Percentiles rank a stretch among this genome's conserved stretches.
These are phyloP conservation scores for Mesorhabditis sp. DNA, from an alignment of 2,888 invertebrate species.

Conservation along the genomic window DNA sequence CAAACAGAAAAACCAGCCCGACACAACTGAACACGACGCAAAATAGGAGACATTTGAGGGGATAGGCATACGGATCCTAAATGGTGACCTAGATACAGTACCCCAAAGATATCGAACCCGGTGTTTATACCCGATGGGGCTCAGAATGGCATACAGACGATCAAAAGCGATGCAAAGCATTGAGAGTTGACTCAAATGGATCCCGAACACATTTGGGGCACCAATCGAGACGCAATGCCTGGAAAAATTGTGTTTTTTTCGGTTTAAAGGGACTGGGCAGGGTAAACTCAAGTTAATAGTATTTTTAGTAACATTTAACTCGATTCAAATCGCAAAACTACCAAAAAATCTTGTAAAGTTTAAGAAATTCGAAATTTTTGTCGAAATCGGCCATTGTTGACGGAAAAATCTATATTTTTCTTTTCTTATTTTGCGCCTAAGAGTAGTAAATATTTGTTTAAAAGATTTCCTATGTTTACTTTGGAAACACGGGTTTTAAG, in stretches of 20 bases:
- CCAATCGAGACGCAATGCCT: background rate
- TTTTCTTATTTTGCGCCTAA: no score
- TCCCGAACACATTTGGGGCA: background rate
- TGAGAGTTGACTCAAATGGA: background rate
- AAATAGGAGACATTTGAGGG: background rate
- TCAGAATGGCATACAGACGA: background rate
- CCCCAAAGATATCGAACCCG: background rate
- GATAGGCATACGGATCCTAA: slow-evolving; percentile 1
- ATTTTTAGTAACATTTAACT: no score
- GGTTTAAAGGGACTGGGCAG: no score
- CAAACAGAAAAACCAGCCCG: background rate
- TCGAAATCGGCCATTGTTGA: no score
- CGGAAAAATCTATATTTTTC: no score
- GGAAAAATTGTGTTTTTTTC: background rate
- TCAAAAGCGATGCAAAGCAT: background rate
- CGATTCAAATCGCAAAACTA: no score
- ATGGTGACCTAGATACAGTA: background rate
- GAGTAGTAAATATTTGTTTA: no score
- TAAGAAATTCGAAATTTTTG: no score
- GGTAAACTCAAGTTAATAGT: no score
- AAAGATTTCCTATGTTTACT: no score
- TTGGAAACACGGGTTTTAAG: no score
- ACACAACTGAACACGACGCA: background rate
- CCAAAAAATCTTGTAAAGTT: no score
- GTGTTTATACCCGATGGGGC: background rate